Conservation (phyloP, 2,797 vertebrate genomes). For the Cossypha polioptera region DNA sequence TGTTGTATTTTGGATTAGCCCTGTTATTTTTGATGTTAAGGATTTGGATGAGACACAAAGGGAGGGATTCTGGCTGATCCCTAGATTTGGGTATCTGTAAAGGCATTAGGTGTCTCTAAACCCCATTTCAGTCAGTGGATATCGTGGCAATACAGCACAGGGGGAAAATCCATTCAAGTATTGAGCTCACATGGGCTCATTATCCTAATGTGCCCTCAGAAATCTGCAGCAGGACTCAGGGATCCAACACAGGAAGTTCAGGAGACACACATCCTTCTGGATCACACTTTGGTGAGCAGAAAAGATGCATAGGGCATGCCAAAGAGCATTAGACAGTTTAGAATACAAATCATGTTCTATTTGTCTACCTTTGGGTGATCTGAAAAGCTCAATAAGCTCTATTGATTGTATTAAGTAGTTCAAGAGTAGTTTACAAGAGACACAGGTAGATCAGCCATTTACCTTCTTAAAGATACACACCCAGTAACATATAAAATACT, state of each 20-base stretch:
- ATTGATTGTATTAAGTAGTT: background rate
- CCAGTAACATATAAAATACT: background rate
- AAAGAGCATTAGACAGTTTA: background rate
- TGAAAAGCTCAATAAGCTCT: background rate
- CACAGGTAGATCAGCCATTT: background rate
- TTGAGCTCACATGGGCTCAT: background rate
- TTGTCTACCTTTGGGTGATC: background rate
- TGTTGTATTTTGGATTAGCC: background rate
- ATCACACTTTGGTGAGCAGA: background rate
- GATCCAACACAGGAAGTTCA: rapidly evolving
- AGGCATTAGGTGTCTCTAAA: background rate
- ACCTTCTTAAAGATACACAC: background rate
- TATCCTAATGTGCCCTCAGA: background rate
- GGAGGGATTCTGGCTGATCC: background rate
- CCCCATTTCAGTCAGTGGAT: background rate
- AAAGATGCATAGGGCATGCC: background rate
- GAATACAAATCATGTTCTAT: background rate
- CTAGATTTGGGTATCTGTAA: background rate
- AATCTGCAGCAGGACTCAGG: background rate
- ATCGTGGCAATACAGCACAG: rapidly evolving
- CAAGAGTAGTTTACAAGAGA: background rate
- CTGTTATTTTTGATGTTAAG: background rate
- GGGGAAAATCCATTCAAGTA: background rate
- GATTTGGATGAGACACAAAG: background rate
- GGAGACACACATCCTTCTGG: background rate